Evolutionary conservation across 2,797 vertebrate genomes (phyloP), one percentile per base, ranked within the genome.

Genomic region (Enteromius mattozi): DNA sequence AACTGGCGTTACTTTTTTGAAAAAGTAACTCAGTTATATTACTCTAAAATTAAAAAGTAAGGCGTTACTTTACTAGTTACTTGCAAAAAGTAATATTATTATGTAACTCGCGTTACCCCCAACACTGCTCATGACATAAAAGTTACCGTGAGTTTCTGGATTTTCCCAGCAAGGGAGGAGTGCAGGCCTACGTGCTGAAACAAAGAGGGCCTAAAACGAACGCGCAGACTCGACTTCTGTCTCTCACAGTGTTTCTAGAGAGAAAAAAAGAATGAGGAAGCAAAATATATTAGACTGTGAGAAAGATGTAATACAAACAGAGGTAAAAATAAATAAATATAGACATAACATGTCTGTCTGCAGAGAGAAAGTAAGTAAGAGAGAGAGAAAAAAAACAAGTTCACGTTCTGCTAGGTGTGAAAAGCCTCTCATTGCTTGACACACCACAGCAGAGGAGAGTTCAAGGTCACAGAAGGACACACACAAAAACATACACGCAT

Each of bases 181-280:
- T 99, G 98, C 47, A 99, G 96, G 24, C 98, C 98, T 54, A 99
- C 98, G 1, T 99, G 98, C 80, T 99, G 98, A 91, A 99, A 99
- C 76, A 99, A 95, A 8, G 98, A 99, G 35, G 98, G 98, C 81
- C 97, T 95, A 92, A 99, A 99, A 33, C 98, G 96, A 88, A 99
- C 96, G 72, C 98, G 96, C 1, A 99, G 94, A 90, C 98, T 97
- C 59, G 98, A 98, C 91, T 99, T 99, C 92, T 99, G 98, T 54
- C 98, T 95, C 92, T 99, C 97, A 89, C 98, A 99, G 92, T 99
- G 97, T 95, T 99, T 99, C 98, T 99, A 90, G 81, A 89, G 86
- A 75, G n/a, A 37, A 37, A 68, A 59, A 86, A 63, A 59, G 59
- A 42, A 83, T 70, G 72, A 33, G 42, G 56, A 61, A 35, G 21